Evolutionary conservation across 2,888 invertebrate genomes (phyloP), one percentile per base, ranked within the genome.

Genomic region (Nyleta sp.): DNA sequence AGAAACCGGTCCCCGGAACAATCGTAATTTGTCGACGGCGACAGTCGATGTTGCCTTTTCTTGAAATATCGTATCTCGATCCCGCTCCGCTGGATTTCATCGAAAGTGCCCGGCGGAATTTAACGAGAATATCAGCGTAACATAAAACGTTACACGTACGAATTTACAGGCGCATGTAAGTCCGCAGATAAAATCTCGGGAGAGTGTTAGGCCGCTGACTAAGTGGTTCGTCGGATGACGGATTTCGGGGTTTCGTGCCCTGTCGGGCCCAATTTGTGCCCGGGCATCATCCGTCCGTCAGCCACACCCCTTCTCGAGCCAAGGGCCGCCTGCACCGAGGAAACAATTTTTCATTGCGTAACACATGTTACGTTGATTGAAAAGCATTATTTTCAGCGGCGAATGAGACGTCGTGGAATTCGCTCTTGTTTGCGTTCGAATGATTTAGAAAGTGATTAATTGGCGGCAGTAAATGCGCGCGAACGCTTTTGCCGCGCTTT

Each of bases 151-250:
- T 59, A 73, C 50, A 65, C 42, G 53, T 28, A 52, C 13, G 38
- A 59, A 60, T 59, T 60, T 62, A 46, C 71, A 33, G 60, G 46
- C 62, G 62, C 62, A 38, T 67, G 67, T 83, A 80, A 52, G 57
- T 78, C 68, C 67, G 46, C 22, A 80, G 86, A 86, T 87, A 81
- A 64, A 77, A 87, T 87, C 84, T 84, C 68, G 50, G 48, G 35
- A 10, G 35, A 64, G 76, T 35, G 78, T 76, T 74, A 42, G 64
- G 67, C 72, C 78, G 80, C 82, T 79, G 80, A 83, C 83, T 84
- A 84, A 85, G 82, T 85, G 83, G 82, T 83, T 81, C 79, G 42
- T 67, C 38, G 83, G 71, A 82, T 81, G 80, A 81, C 77, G 81
- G 81, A 84, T 82, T 80, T 77, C 64, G 75, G 70, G 72, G 67